phyloP scores from a whole-genome alignment of 2,113 vertebrate genomes.

The Xenopus laevis region DNA sequence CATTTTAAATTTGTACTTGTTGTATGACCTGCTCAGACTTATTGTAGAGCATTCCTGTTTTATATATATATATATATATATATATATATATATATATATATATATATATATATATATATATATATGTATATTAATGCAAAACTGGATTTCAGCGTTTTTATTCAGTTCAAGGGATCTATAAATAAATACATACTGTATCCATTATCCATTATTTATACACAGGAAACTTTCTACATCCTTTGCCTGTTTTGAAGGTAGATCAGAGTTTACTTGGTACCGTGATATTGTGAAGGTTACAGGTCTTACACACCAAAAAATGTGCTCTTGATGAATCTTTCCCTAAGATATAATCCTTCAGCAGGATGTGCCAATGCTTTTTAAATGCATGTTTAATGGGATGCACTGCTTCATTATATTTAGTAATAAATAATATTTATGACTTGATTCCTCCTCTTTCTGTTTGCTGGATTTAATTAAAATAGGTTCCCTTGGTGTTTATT shows the following conservation, averaged over 20 bases:
- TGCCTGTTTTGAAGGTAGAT: not conserved
- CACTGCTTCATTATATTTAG: not conserved
- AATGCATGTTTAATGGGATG: not conserved
- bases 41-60: too few relatives aligned
- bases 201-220: not conserved
- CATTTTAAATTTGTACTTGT: too few relatives aligned
- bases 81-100: too few relatives aligned
- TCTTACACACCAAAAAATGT: not conserved
- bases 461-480: conserved; percentile 2
- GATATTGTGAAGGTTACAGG: conserved; percentile 3
- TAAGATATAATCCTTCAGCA: not conserved
- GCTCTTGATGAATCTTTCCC: not conserved
- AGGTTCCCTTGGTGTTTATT: not conserved
- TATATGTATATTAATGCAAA: too few relatives aligned
- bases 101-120: too few relatives aligned
- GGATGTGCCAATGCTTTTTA: not conserved
- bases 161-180: not conserved
- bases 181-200: not conserved
- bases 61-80: too few relatives aligned
- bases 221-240: not conserved
- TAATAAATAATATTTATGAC: not conserved
- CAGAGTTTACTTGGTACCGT: not conserved
- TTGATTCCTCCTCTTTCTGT: not conserved
- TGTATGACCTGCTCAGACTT: too few relatives aligned
- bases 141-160: too few relatives aligned